Percentiles rank a stretch among this genome's conserved stretches.
These are phyloP conservation scores for Cistogaster globosa DNA, from an alignment of 2,888 invertebrate species.

Conservation along the genomic window DNA sequence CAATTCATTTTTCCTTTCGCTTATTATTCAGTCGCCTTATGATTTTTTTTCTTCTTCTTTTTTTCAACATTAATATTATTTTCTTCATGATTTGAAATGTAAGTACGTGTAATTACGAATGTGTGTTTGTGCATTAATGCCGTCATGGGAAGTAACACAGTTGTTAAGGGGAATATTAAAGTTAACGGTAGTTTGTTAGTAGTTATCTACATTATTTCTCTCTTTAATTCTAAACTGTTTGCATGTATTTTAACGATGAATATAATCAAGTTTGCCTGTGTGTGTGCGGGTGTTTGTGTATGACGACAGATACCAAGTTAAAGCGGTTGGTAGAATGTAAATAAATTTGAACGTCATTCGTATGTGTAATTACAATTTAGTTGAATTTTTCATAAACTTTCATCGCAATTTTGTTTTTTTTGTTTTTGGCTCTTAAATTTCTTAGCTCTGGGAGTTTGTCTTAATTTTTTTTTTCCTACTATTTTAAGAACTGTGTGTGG, in stretches of 20 bases:
- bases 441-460: conserved; percentile 6
- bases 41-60: not conserved
- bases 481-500: conserved; percentile 16
- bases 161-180: conserved; percentile 71
- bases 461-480: conserved; percentile 18
- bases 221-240: conserved; percentile 39
- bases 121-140: conserved; percentile 21
- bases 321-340: conserved; percentile 28
- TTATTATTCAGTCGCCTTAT: not conserved
- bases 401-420: conserved; percentile 43
- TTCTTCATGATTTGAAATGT: conserved; percentile 8
- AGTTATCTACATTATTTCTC: conserved; percentile 59
- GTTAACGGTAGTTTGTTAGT: conserved; percentile 68
- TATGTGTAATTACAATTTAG: conserved; percentile 80
- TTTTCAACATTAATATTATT: not conserved
- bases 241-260: conserved; percentile 12
- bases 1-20: no score
- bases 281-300: not conserved
- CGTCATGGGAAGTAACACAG: conserved; percentile 69
- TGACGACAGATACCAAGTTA: not conserved
- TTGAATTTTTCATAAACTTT: conserved; percentile 70
- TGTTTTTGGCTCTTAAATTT: not conserved
- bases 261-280: not conserved
- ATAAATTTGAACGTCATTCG: conserved; percentile 70
- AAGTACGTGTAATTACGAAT: not conserved